Conservation (phyloP, 2,113 vertebrate species). For the Thamnaconus septentrionalis region DNA sequence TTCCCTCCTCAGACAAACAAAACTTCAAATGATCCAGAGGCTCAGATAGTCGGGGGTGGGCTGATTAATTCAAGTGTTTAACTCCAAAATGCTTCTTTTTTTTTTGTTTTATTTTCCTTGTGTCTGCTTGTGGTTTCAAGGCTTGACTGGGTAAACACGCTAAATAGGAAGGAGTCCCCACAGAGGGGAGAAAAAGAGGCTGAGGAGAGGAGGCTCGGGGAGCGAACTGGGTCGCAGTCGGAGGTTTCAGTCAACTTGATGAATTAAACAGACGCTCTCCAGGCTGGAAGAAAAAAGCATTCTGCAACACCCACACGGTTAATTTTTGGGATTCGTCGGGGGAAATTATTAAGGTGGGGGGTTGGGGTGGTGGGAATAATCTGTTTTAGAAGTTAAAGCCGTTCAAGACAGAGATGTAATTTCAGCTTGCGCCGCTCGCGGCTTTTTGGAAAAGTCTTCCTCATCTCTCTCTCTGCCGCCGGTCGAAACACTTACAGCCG, state of each 20-base stretch:
- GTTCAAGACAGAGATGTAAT: conserved; percentile 9
- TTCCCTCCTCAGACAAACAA: conserved; percentile 39
- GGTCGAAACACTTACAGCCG: too few relatives aligned
- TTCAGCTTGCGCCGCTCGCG: conserved; percentile 8
- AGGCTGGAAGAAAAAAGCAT: conserved; percentile 30
- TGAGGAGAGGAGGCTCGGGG: conserved; percentile 25
- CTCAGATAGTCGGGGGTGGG: conserved; percentile 31
- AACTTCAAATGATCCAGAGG: conserved; percentile 46
- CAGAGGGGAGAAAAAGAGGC: conserved; percentile 8
- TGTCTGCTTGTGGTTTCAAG: conserved; percentile 42
- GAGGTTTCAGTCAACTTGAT: conserved; percentile 57
- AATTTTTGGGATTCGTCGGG: conserved; percentile 12
- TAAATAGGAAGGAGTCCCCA: conserved; percentile 33
- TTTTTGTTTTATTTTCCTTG: conserved; percentile 16
- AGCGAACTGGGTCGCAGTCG: conserved; percentile 54
- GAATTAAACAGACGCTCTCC: conserved; percentile 60
- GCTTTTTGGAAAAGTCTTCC: too few relatives aligned
- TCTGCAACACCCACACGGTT: conserved; percentile 44
- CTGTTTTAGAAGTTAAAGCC: conserved; percentile 9
- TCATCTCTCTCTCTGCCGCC: too few relatives aligned
- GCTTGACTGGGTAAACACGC: conserved; percentile 55
- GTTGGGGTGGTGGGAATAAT: conserved; percentile 19
- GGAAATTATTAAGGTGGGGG: neutral
- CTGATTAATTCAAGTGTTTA: conserved; percentile 44
- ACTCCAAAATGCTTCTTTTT: conserved; percentile 17